Percentiles rank a stretch among this genome's conserved stretches.
Conservation (phyloP, 2,113 vertebrate species). For the Maccullochella peelii region DNA sequence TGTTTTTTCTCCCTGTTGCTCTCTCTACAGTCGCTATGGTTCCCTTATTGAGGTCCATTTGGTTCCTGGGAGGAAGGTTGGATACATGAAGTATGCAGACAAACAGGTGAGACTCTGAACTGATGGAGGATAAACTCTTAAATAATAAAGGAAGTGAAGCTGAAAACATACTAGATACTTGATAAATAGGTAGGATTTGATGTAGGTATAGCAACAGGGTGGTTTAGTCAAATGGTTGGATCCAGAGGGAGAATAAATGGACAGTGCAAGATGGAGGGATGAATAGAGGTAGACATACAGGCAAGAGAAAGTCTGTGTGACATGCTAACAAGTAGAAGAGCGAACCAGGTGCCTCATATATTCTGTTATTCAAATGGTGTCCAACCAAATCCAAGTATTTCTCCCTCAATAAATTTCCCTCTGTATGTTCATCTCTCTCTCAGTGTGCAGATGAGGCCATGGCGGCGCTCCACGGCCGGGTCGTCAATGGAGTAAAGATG, state of each 20-base stretch:
- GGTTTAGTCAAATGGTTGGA: not conserved
- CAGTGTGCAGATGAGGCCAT: slow-evolving; percentile 92
- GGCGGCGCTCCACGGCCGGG: slow-evolving; percentile 88
- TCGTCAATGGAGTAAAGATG: slow-evolving; percentile 93
- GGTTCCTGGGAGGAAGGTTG: slow-evolving; percentile 94
- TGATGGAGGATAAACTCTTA: too few species aligned
- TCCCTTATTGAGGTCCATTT: slow-evolving; percentile 94
- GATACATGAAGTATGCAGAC: slow-evolving; percentile 94
- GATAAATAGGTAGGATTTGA: not conserved
- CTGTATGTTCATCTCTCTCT: not conserved
- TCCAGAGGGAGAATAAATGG: not conserved
- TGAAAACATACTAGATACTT: not conserved
- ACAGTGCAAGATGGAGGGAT: not conserved
- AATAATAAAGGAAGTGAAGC: not conserved
- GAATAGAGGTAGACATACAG: not conserved
- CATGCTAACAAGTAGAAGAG: too few species aligned
- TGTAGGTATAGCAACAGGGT: too few species aligned
- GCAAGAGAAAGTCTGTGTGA: not conserved
- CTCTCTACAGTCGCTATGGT: slow-evolving; percentile 88
- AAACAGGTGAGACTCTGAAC: slow-evolving; percentile 76
- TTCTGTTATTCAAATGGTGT: not conserved
- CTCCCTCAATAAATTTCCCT: not conserved
- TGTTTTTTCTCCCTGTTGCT: not conserved
- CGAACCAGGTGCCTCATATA: too few species aligned
- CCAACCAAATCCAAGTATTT: not conserved